Percentiles rank a stretch among this genome's conserved stretches.
Conservation (phyloP, 2,113 vertebrate genomes). For the Tenebrosternarchus preto region DNA sequence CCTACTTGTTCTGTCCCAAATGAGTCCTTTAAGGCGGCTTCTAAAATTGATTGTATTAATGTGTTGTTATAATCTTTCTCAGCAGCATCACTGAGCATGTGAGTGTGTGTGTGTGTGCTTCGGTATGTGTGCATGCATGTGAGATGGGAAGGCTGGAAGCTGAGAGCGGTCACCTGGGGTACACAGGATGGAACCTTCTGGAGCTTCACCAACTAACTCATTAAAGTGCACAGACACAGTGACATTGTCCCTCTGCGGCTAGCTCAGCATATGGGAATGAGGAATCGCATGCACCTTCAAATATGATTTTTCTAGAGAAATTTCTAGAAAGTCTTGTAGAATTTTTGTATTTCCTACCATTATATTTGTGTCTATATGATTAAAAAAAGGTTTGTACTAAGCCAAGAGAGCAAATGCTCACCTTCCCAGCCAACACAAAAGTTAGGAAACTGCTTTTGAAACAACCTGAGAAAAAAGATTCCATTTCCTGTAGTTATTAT, state of each 20-base stretch:
- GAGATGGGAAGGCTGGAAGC: not conserved
- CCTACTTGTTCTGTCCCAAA: not conserved
- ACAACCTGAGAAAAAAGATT: not conserved
- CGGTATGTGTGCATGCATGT: not conserved
- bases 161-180: not conserved
- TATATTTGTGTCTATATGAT: not conserved
- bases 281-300: not conserved
- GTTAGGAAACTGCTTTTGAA: not conserved
- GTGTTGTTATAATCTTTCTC: not conserved
- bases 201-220: not conserved
- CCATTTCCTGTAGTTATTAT: slow-evolving; percentile 5
- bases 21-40: not conserved
- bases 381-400: not conserved
- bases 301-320: too few species aligned
- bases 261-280: not conserved
- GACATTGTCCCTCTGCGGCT: not conserved
- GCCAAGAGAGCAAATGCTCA: not conserved
- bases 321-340: not conserved
- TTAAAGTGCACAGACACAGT: not conserved
- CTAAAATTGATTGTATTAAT: slow-evolving; percentile 10
- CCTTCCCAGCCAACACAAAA: not conserved
- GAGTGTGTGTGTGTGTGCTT: not conserved
- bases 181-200: not conserved
- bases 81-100: not conserved
- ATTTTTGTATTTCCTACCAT: not conserved